Conservation (phyloP, 1,140 invertebrate genomes). For the Hycleus phaleratus region DNA sequence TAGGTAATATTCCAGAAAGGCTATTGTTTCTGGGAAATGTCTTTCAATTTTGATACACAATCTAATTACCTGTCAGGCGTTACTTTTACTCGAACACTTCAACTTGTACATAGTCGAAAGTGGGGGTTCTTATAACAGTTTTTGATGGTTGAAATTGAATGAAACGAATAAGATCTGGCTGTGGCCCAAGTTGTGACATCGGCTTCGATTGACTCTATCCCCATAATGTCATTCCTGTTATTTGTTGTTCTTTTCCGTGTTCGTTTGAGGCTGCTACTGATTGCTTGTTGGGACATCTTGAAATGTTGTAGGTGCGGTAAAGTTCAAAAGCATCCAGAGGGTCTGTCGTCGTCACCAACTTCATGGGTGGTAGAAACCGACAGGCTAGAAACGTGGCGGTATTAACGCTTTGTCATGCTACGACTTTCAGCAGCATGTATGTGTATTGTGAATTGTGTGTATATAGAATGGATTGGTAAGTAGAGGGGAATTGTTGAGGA, state of each 20-base stretch:
- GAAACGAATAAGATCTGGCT: slow-evolving; percentile 31
- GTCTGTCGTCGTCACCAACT: slow-evolving; percentile 44
- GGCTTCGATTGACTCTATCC: not conserved
- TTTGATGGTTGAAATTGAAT: slow-evolving; percentile 23
- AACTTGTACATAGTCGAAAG: too few species aligned
- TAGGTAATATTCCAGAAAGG: slow-evolving; percentile 7
- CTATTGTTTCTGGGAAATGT: slow-evolving; percentile 3
- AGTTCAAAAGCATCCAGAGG: slow-evolving; percentile 36
- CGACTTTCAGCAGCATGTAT: slow-evolving; percentile 8
- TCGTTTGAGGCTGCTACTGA: slow-evolving; percentile 29
- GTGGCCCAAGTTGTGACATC: not conserved
- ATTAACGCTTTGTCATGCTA: slow-evolving; percentile 39
- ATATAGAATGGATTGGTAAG: not conserved
- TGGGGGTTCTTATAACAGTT: slow-evolving; percentile 32
- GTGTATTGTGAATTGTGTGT: not conserved
- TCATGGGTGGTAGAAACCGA: slow-evolving; percentile 45
- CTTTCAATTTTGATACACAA: too few species aligned
- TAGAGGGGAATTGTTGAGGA: not conserved
- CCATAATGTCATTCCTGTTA: slow-evolving; percentile 19
- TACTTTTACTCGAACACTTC: too few species aligned
- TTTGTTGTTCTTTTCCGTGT: slow-evolving; percentile 31
- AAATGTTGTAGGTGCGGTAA: slow-evolving; percentile 26
- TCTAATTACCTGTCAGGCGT: too few species aligned
- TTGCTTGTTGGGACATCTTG: slow-evolving; percentile 18
- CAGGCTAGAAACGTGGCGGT: slow-evolving; percentile 36